Conservation (phyloP, 1,140 invertebrate genomes). For the Metaphire vulgaris region DNA sequence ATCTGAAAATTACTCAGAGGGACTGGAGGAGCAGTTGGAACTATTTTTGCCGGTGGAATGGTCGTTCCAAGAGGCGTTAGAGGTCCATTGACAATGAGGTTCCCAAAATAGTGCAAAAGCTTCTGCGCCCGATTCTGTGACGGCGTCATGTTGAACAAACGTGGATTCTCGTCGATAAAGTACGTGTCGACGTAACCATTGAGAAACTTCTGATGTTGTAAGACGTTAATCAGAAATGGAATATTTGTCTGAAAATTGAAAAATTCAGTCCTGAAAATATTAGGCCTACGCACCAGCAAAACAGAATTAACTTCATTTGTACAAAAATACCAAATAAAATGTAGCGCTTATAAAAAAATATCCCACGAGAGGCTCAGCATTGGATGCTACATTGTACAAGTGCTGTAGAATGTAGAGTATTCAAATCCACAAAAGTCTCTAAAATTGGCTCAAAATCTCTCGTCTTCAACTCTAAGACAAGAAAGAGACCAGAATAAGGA, state of each 20-base stretch:
- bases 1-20: no score
- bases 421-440: no score
- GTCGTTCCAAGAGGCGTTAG: slow-evolving; percentile 84
- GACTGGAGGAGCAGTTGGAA: slow-evolving; percentile 74
- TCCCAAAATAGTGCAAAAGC: slow-evolving; percentile 84
- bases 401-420: background rate
- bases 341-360: background rate
- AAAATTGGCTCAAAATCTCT: background rate
- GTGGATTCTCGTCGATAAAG: slow-evolving; percentile 97
- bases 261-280: no score
- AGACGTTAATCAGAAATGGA: slow-evolving; percentile 92
- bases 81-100: slow-evolving; percentile 90
- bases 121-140: slow-evolving; percentile 91
- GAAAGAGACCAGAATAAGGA: no score
- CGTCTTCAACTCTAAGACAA: no score
- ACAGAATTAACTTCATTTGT: no score
- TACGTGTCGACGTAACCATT: slow-evolving; percentile 90
- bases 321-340: no score
- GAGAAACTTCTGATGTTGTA: slow-evolving; percentile 93
- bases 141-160: slow-evolving; percentile 82
- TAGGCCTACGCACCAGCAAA: no score
- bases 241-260: slow-evolving; percentile 94
- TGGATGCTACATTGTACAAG: background rate
- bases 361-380: background rate
- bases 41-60: slow-evolving; percentile 77